Conservation (phyloP, 2,888 invertebrate genomes). For the Megastigmus dorsalis region DNA sequence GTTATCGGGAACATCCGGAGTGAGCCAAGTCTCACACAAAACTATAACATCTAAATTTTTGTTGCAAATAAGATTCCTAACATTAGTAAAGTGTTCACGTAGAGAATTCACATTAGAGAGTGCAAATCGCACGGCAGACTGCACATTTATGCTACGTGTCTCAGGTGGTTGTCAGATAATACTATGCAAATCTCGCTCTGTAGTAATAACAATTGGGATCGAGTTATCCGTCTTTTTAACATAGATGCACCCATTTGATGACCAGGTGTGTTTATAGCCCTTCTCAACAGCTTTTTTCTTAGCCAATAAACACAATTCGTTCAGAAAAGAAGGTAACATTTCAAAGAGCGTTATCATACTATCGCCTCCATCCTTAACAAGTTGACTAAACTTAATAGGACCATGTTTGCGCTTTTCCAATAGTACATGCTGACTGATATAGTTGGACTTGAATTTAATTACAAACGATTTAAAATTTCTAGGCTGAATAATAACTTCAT, state of each 20-base stretch:
- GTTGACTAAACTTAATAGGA: neutral
- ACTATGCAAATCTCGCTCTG: neutral
- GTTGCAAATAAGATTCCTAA: neutral
- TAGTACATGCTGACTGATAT: neutral
- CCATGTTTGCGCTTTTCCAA: neutral
- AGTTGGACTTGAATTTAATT: neutral
- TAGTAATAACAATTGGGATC: neutral
- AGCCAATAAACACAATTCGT: neutral
- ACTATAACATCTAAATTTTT: neutral
- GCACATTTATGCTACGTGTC: neutral
- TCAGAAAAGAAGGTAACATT: neutral
- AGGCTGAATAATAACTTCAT: too few species aligned
- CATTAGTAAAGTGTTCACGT: neutral
- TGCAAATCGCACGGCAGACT: neutral
- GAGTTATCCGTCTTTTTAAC: neutral
- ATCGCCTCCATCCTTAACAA: neutral
- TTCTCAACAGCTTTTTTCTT: neutral
- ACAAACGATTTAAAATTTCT: neutral
- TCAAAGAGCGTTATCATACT: neutral
- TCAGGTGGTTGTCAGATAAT: neutral
- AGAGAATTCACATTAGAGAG: neutral
- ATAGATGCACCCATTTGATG: neutral
- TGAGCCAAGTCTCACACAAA: neutral
- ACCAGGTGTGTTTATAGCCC: neutral
- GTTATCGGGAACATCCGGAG: neutral